Evolutionary conservation across 2,797 vertebrate genomes (phyloP).

Genomic region (Typhlichthys eigenmanni): DNA sequence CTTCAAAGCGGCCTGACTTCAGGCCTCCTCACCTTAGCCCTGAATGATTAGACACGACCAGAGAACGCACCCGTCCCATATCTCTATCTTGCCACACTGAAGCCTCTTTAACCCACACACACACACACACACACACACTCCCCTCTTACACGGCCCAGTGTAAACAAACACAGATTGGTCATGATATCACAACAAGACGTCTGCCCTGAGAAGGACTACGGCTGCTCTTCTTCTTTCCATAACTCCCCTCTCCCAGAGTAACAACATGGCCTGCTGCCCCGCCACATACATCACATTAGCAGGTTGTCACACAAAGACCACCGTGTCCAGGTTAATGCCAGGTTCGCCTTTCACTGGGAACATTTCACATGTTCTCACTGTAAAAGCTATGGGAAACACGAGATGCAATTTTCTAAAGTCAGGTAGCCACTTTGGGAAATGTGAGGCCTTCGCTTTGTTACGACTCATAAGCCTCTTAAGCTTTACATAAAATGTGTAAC

Average conservation of each 20-base stretch:
- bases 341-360: slow-evolving; percentile 64
- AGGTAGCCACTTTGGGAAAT: slow-evolving; percentile 22
- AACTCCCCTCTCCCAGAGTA: slow-evolving; percentile 43
- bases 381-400: slow-evolving; percentile 36
- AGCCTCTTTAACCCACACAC: background rate
- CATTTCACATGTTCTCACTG: slow-evolving; percentile 58
- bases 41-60: slow-evolving; percentile 42
- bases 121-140: slow-evolving; percentile 20
- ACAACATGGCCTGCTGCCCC: slow-evolving; percentile 57
- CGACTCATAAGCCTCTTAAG: slow-evolving; percentile 1
- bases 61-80: slow-evolving; percentile 21
- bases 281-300: slow-evolving; percentile 67
- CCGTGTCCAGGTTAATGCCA: slow-evolving; percentile 55
- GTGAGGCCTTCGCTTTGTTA: slow-evolving; percentile 27
- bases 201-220: slow-evolving; percentile 49
- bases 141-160: slow-evolving; percentile 13
- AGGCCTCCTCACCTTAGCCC: slow-evolving; percentile 32
- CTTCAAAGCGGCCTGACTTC: slow-evolving; percentile 43
- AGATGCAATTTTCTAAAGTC: slow-evolving; percentile 26
- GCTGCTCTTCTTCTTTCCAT: slow-evolving; percentile 42
- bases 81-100: slow-evolving; percentile 33
- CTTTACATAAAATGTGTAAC: slow-evolving; percentile 3
- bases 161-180: slow-evolving; percentile 63
- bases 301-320: slow-evolving; percentile 56
- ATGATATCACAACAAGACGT: slow-evolving; percentile 56